Conservation (phyloP, 2,888 invertebrate species). For the Stenodera caucasica region DNA sequence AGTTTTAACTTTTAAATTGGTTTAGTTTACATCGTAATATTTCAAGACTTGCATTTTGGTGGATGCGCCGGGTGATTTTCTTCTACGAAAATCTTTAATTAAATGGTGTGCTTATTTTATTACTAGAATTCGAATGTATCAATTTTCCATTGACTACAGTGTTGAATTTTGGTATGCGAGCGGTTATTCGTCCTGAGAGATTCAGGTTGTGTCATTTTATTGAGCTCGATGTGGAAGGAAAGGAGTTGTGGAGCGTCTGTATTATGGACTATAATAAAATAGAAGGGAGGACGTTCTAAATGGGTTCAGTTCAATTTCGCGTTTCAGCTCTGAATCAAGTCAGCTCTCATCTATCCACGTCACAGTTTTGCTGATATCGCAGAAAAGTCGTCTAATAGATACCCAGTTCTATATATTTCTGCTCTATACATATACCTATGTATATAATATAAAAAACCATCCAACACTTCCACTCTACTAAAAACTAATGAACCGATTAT, state of each 20-base stretch:
- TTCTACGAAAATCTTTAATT: too few species aligned
- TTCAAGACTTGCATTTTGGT: not conserved
- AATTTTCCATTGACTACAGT: too few species aligned
- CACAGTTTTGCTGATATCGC: not conserved
- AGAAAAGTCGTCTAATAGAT: not conserved
- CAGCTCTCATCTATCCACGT: not conserved
- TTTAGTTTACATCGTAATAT: too few species aligned
- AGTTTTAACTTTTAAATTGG: too few species aligned
- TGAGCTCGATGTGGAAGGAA: too few species aligned
- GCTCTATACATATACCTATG: not conserved
- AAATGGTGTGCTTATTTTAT: too few species aligned
- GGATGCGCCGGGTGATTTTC: not conserved
- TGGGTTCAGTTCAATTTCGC: not conserved
- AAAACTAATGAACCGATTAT: not conserved
- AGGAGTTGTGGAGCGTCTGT: too few species aligned
- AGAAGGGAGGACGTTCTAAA: not conserved
- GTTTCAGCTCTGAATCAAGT: not conserved
- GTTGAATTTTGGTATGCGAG: too few species aligned
- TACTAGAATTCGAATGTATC: too few species aligned
- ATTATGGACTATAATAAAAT: constrained; percentile 4
- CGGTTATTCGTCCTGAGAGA: too few species aligned
- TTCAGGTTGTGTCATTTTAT: too few species aligned
- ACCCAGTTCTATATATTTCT: too few species aligned
- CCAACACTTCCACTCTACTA: not conserved
- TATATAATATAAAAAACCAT: not conserved